phyloP scores from a whole-genome alignment of 2,797 vertebrate species.

The Hoplostethus atlanticus region DNA sequence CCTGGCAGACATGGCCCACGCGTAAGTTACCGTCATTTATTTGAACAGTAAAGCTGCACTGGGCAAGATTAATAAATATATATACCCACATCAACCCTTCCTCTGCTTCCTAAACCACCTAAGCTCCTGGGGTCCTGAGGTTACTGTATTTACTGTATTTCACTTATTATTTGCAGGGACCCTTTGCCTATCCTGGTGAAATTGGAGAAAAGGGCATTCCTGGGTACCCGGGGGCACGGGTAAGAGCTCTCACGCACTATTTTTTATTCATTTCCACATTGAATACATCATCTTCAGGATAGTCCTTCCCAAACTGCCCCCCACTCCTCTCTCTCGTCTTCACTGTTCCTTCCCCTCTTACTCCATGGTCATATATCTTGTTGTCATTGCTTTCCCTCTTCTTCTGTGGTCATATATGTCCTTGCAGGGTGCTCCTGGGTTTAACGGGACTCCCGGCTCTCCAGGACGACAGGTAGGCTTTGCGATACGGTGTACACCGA shows the following conservation, averaged over 20 bases:
- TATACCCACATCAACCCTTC: too few species aligned
- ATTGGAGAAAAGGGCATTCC: slow-evolving; percentile 93
- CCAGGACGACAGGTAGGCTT: slow-evolving; percentile 80
- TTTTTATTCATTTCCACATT: background rate
- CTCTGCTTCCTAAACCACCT: too few species aligned
- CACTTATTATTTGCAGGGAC: slow-evolving; percentile 76
- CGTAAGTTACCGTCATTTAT: slow-evolving; percentile 77
- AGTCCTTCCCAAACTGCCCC: too few species aligned
- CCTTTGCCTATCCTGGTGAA: slow-evolving; percentile 83
- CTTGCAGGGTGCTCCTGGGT: slow-evolving; percentile 88
- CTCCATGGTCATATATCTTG: too few species aligned
- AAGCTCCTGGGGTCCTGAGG: too few species aligned
- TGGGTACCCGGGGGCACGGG: slow-evolving; percentile 92
- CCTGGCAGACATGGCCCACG: slow-evolving; percentile 81
- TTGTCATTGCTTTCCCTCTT: background rate
- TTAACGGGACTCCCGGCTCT: slow-evolving; percentile 86
- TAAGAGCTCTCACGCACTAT: slow-evolving; percentile 69
- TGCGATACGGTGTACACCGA: background rate
- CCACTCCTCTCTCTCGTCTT: background rate
- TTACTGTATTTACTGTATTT: too few species aligned
- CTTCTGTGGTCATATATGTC: slow-evolving; percentile 26
- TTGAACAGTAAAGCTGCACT: too few species aligned
- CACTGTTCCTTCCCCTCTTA: background rate
- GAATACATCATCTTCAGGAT: background rate
- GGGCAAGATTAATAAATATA: too few species aligned